These are phyloP conservation scores for Agrochola lota DNA, from an alignment of 2,888 invertebrate genomes.

Conservation along the genomic window DNA sequence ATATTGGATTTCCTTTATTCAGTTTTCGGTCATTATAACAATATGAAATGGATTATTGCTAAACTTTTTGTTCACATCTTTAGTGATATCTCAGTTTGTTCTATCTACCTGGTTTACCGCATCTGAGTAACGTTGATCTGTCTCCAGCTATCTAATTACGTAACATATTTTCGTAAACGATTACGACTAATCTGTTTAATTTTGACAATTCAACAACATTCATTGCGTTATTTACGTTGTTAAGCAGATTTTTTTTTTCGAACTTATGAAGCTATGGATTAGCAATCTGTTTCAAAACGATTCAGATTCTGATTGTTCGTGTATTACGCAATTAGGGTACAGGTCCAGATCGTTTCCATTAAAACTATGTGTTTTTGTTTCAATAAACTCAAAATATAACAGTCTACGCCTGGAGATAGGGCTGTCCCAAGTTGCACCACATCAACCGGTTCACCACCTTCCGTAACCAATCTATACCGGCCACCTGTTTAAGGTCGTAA, in stretches of 20 bases:
- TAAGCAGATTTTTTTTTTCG: too few relatives aligned
- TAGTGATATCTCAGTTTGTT: background rate
- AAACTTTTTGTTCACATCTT: background rate
- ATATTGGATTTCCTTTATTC: conserved; percentile 13
- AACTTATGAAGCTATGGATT: too few relatives aligned
- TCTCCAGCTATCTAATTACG: too few relatives aligned
- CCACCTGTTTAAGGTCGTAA: background rate
- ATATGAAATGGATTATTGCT: background rate
- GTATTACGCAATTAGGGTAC: too few relatives aligned
- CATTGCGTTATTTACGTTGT: too few relatives aligned
- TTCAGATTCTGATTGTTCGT: too few relatives aligned
- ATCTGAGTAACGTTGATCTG: too few relatives aligned
- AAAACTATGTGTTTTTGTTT: background rate
- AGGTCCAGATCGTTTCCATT: background rate
- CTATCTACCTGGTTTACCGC: background rate
- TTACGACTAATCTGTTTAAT: too few relatives aligned
- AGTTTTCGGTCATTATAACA: background rate
- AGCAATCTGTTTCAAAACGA: too few relatives aligned
- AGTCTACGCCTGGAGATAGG: background rate
- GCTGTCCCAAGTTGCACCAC: background rate
- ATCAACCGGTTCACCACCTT: background rate
- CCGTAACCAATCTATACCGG: background rate
- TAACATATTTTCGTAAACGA: too few relatives aligned
- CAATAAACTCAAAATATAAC: background rate
- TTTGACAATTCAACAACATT: too few relatives aligned